Evolutionary conservation across 2,797 vertebrate genomes (phyloP).

Genomic region (Buceros bicornis): DNA sequence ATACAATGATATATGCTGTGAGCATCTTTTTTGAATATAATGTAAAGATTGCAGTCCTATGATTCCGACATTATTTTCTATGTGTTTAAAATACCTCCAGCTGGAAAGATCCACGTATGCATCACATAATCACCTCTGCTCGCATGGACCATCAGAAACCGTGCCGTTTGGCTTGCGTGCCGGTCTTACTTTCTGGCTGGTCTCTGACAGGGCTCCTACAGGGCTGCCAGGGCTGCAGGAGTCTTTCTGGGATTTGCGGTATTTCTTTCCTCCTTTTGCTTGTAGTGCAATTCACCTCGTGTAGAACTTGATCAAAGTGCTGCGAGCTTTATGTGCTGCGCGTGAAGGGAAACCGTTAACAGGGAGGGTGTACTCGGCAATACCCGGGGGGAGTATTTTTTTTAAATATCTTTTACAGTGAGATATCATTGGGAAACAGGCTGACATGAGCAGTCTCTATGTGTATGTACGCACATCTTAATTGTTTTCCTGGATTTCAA

Average conservation of each 20-base stretch:
- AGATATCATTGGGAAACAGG: neutral
- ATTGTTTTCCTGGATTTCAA: neutral
- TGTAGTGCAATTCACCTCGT: neutral
- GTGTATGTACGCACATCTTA: neutral
- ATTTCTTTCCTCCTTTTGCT: neutral
- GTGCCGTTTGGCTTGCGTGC: neutral
- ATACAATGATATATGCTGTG: constrained; percentile 77
- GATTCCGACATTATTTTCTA: constrained; percentile 40
- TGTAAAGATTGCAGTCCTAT: constrained; percentile 75
- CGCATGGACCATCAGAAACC: neutral
- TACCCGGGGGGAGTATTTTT: neutral
- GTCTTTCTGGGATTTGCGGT: neutral
- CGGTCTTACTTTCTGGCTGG: neutral
- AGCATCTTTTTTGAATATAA: constrained; percentile 76
- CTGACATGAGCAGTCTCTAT: too few relatives aligned
- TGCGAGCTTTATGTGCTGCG: fast-evolving
- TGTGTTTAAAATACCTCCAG: constrained; percentile 67
- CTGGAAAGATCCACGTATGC: constrained; percentile 36
- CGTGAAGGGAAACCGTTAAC: neutral
- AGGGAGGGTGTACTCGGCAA: neutral
- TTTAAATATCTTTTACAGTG: neutral
- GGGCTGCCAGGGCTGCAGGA: neutral
- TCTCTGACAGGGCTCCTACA: neutral
- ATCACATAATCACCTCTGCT: constrained; percentile 39
- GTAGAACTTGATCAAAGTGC: fast-evolving